Base-by-base conservation (phyloP, 2,113 vertebrate genomes). In the Triplophysa rosa region DNA sequence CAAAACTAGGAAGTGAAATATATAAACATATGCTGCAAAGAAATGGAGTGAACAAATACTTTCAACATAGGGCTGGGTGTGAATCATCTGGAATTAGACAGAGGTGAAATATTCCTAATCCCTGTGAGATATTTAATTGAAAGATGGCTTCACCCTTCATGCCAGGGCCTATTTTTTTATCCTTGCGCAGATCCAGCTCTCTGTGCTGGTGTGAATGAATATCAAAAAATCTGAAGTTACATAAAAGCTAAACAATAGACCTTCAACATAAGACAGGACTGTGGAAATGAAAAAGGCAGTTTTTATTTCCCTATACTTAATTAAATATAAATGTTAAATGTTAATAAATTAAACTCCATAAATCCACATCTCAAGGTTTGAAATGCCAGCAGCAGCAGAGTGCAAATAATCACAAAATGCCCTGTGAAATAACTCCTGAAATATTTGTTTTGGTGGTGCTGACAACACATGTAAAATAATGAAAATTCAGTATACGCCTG, bases 91-190 rank as follows among this genome's bases (percentile, higher is more conserved):
- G 24, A 47, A 52, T 9, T 33, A 2, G 9, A 14, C 26, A 37
- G 49, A 71, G 26, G 49, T 26, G 11, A 56, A 33, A 58, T 12
- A 56, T 26, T n/a, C 68, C 49, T 70, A 33, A 70, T 54, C 49
- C 68, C 49, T 24, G 56, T 70, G 33, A 71, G 49, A 26, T 71
- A 56, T 58, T 71, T 17, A 58, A 71, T 71, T 71, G 58, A 71
- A 70, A 56, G 52, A 37, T 58, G 49, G 11, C 54, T 70, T 37
- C 33, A 72, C 12, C 69, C 29, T 16, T 40, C 59, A 42, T 72
- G 37, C 29, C 54, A 72, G 13, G 29, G 29, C 68, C 26, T 71
- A 21, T 71, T n/a, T 71, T 45, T 70, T 71, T 21, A 58, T 71
- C 19, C 19, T 58, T 5, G 6, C 37, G 2, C 69, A 71, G 29